A percentile compares a stretch with the other conserved stretches of the same genome.
Evolutionary conservation across 2,113 vertebrate species (phyloP).

Genomic region (Otis tarda): DNA sequence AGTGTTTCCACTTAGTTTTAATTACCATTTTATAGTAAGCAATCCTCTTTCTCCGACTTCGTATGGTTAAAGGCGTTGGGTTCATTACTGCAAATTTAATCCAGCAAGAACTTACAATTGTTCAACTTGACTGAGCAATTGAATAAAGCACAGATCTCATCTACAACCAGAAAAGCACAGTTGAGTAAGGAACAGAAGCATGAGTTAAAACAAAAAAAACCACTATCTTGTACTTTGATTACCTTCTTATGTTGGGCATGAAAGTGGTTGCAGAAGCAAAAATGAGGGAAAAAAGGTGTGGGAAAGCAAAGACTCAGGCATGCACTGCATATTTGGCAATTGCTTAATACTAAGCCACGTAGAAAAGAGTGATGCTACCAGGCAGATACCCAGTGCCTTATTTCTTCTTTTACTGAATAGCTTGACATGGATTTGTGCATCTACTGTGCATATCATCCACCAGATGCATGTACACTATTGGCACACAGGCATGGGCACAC

Average conservation of each 20-base stretch:
- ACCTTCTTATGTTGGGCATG: not conserved
- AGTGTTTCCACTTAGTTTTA: slow-evolving; percentile 1
- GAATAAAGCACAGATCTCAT: not conserved
- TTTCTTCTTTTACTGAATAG: not conserved
- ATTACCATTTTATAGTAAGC: not conserved
- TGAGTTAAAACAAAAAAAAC: slow-evolving; percentile 31
- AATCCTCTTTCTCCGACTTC: not conserved
- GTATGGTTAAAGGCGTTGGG: not conserved
- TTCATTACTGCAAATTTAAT: not conserved
- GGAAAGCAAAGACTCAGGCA: not conserved
- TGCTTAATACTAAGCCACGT: not conserved
- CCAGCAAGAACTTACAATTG: not conserved
- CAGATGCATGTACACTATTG: not conserved
- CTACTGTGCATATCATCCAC: not conserved
- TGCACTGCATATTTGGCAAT: not conserved
- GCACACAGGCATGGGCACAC: not conserved
- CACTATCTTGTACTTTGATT: not conserved
- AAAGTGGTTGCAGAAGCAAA: not conserved
- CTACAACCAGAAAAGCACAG: not conserved
- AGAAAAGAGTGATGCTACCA: not conserved
- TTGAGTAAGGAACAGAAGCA: not conserved
- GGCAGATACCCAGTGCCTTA: not conserved
- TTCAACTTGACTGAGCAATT: not conserved
- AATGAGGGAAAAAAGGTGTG: not conserved
- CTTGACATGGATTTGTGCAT: not conserved